A percentile compares a stretch with the other conserved stretches of the same genome.
These are phyloP conservation scores for Odobenus rosmarus DNA, from an alignment of 2,113 vertebrate genomes.

Conservation along the genomic window DNA sequence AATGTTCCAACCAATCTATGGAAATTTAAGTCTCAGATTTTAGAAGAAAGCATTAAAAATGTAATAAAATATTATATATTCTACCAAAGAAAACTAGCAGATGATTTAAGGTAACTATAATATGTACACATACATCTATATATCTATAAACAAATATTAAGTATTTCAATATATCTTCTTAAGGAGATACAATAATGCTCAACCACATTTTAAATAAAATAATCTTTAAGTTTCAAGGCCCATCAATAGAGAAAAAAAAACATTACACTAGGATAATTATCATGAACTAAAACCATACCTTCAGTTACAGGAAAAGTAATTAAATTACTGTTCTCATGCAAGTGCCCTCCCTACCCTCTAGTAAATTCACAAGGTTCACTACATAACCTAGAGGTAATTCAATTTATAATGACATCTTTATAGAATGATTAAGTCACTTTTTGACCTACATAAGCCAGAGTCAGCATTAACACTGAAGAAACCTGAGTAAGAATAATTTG, in stretches of 20 bases:
- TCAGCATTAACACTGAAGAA: slow-evolving; percentile 51
- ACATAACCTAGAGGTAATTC: slow-evolving; percentile 67
- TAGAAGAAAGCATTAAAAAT: background rate
- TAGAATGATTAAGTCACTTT: slow-evolving; percentile 65
- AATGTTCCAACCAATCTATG: slow-evolving; percentile 31
- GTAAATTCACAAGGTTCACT: slow-evolving; percentile 50
- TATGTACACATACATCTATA: background rate
- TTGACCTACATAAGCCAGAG: slow-evolving; percentile 60
- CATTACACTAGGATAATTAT: background rate
- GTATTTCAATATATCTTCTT: slow-evolving; percentile 13
- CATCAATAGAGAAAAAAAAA: background rate
- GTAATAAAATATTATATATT: background rate
- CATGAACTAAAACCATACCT: slow-evolving; percentile 1
- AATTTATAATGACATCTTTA: slow-evolving; percentile 74
- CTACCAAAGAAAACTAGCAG: background rate
- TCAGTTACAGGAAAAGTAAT: slow-evolving; percentile 58
- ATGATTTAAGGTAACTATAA: background rate
- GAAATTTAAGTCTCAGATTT: slow-evolving; percentile 15
- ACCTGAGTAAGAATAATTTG: slow-evolving; percentile 42
- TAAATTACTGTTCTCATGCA: slow-evolving; percentile 47
- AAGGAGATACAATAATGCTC: background rate
- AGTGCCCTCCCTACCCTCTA: background rate
- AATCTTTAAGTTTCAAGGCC: slow-evolving; percentile 21
- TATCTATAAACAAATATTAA: background rate
- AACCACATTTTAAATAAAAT: background rate